A percentile compares a stretch with the other conserved stretches of the same genome.
phyloP scores from a whole-genome alignment of 2,888 invertebrate genomes.

The Monoplex corrugatus region DNA sequence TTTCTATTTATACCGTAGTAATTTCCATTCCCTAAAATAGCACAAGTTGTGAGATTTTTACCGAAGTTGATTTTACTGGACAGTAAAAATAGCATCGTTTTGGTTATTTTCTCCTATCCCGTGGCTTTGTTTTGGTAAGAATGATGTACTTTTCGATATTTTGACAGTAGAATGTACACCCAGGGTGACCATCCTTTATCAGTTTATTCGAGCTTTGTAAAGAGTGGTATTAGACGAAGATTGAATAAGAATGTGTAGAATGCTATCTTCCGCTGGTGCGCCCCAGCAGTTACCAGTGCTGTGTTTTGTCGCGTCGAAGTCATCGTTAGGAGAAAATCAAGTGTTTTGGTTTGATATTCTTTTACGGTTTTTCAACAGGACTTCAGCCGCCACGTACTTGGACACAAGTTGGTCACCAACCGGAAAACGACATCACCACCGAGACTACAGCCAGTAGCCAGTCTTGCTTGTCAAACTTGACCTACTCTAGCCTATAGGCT shows the following conservation, averaged over 20 bases:
- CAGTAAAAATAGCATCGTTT: constrained; percentile 78
- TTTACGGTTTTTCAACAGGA: not conserved
- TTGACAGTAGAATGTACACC: not conserved
- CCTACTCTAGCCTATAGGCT: too few species aligned
- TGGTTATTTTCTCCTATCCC: constrained; percentile 71
- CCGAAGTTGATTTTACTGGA: constrained; percentile 76
- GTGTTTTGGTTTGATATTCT: not conserved
- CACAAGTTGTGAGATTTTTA: constrained; percentile 69
- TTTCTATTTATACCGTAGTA: constrained; percentile 71
- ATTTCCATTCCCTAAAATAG: constrained; percentile 77
- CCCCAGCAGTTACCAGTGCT: not conserved
- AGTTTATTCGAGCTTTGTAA: constrained; percentile 31
- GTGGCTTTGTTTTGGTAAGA: constrained; percentile 70
- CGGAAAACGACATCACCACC: not conserved
- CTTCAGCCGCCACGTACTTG: too few species aligned
- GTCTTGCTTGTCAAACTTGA: too few species aligned
- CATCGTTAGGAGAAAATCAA: not conserved
- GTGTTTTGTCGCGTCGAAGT: constrained; percentile 5
- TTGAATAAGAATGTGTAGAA: constrained; percentile 39
- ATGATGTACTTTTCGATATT: constrained; percentile 46
- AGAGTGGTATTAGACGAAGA: constrained; percentile 5
- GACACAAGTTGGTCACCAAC: not conserved
- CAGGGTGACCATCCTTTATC: not conserved
- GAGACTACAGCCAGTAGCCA: not conserved
- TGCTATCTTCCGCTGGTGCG: constrained; percentile 15